Evolutionary conservation across 2,113 vertebrate genomes (phyloP).

Genomic region (Myotis lucifugus): DNA sequence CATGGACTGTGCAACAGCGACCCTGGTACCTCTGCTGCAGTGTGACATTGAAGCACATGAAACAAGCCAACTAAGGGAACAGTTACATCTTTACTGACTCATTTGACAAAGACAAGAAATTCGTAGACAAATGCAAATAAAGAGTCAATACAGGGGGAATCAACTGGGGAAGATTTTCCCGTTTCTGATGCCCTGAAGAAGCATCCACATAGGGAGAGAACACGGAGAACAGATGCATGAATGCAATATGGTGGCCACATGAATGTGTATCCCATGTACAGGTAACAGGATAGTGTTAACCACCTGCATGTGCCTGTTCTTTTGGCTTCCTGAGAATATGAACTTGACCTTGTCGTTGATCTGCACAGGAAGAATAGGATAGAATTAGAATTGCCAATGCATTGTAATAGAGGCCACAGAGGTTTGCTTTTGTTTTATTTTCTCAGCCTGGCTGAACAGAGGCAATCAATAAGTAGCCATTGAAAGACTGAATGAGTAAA

Average conservation of each 20-base stretch:
- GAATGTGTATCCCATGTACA: neutral
- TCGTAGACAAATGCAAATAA: neutral
- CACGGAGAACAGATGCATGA: neutral
- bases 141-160: neutral
- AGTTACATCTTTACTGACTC: neutral
- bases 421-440: neutral
- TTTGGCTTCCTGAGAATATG: neutral
- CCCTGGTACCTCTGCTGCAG: neutral
- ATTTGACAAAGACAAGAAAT: constrained; percentile 12
- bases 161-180: neutral
- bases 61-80: neutral
- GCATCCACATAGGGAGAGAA: neutral
- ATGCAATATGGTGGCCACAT: neutral
- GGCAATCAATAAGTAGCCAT: neutral
- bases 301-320: neutral
- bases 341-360: neutral
- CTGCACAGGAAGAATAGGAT: neutral
- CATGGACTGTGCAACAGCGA: neutral
- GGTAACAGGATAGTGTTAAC: neutral
- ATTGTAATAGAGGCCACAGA: neutral
- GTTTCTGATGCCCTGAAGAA: neutral
- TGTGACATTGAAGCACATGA: neutral
- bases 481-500: neutral
- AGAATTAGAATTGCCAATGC: neutral
- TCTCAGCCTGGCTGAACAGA: neutral